These are phyloP conservation scores for Hippocampus comes DNA, from an alignment of 2,113 vertebrate species.

Conservation along the genomic window DNA sequence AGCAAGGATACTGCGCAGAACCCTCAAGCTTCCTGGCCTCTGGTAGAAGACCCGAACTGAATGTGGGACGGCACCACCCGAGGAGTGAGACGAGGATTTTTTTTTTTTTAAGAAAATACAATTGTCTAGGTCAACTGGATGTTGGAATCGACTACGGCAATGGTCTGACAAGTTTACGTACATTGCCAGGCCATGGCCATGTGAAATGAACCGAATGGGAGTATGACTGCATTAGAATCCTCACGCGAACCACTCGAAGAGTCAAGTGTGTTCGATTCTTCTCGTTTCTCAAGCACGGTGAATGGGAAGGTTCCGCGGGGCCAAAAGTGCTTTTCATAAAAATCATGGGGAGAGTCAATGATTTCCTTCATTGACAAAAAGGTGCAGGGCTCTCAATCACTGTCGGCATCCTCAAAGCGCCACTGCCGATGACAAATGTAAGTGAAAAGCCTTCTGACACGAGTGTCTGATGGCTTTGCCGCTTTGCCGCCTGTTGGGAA, in stretches of 20 bases:
- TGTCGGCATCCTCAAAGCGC: not conserved
- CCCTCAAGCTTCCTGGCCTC: no score
- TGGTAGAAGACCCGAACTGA: no score
- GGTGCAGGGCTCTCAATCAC: not conserved
- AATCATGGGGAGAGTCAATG: not conserved
- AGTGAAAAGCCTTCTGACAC: constrained; percentile 5
- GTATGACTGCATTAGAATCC: not conserved
- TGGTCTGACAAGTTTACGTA: no score
- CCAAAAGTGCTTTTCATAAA: not conserved
- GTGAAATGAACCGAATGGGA: not conserved
- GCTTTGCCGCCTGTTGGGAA: constrained; percentile 1
- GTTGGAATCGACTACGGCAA: no score
- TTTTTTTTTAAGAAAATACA: no score
- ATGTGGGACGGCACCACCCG: no score
- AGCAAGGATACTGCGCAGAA: no score
- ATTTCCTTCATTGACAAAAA: constrained; percentile 4
- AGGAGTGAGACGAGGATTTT: no score
- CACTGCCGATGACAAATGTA: constrained; percentile 1
- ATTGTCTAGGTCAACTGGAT: no score
- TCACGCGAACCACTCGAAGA: not conserved
- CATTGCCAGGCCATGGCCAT: no score
- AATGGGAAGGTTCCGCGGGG: not conserved
- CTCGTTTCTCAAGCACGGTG: not conserved
- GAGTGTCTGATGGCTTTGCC: constrained; percentile 3
- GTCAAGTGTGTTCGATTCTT: not conserved